Percentiles rank a stretch among this genome's conserved stretches.
These are phyloP conservation scores for Parambassis ranga DNA, from an alignment of 2,797 vertebrate genomes.

Conservation along the genomic window DNA sequence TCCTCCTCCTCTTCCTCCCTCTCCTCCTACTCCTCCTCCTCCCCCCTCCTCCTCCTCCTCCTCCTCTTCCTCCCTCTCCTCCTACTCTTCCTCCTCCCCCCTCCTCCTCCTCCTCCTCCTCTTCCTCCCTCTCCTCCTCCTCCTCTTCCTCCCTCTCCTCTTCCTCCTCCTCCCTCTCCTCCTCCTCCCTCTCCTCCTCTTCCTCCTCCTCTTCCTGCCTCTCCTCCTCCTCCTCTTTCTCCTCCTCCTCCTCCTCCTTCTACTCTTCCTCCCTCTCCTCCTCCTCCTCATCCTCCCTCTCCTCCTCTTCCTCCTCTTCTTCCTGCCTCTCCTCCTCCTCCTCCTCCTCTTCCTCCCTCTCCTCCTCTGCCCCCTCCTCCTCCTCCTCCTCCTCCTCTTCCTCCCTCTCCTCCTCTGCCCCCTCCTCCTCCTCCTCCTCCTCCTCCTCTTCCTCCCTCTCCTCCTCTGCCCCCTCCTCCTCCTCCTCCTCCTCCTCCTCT, in stretches of 20 bases:
- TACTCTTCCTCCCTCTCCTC: neutral
- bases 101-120: neutral
- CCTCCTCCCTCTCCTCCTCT: neutral
- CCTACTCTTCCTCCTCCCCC: neutral
- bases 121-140: neutral
- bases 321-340: neutral
- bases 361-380: no score
- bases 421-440: neutral
- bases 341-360: neutral
- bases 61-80: neutral
- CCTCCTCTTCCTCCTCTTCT: neutral
- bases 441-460: neutral
- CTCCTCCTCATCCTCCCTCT: neutral
- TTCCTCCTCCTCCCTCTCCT: neutral
- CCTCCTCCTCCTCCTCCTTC: neutral
- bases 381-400: neutral
- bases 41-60: neutral
- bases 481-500: neutral
- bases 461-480: neutral
- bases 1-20: neutral
- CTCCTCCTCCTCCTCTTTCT: neutral
- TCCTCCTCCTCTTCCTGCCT: no score
- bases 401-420: neutral
- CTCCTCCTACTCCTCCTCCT: no score
- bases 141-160: neutral